Evolutionary conservation across 2,113 vertebrate genomes (phyloP).

Genomic region (Sylvia atricapilla): DNA sequence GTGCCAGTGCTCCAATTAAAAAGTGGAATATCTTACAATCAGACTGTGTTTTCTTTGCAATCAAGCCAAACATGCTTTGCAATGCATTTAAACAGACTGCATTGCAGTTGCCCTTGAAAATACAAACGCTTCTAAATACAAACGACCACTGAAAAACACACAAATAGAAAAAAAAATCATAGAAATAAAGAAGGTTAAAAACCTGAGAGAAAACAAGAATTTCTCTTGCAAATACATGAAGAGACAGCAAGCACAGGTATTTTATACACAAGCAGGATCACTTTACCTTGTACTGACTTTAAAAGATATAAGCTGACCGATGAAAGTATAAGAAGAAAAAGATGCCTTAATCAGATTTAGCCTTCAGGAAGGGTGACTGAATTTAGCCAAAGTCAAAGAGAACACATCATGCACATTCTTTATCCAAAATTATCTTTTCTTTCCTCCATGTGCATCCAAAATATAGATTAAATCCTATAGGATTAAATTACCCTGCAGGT

Average conservation of each 20-base stretch:
- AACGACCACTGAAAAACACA: not conserved
- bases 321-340: not conserved
- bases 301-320: not conserved
- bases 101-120: conserved; percentile 9
- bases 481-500: not conserved
- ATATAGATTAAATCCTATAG: not conserved
- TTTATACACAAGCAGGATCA: not conserved
- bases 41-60: not conserved
- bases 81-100: not conserved
- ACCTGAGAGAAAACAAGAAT: not conserved
- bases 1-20: not conserved
- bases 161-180: not conserved
- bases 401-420: not conserved
- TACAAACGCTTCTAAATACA: not conserved
- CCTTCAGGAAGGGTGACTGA: not conserved
- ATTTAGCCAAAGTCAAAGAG: not conserved
- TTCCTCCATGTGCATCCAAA: not conserved
- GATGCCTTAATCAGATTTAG: not conserved
- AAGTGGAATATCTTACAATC: not conserved
- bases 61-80: not conserved
- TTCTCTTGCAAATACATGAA: not conserved
- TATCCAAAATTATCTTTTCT: not conserved
- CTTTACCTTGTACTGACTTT: not conserved
- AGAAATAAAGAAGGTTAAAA: not conserved
- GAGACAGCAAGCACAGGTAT: not conserved